phyloP scores from a whole-genome alignment of 2,888 invertebrate species.

The Melikaiella ostensackeni region DNA sequence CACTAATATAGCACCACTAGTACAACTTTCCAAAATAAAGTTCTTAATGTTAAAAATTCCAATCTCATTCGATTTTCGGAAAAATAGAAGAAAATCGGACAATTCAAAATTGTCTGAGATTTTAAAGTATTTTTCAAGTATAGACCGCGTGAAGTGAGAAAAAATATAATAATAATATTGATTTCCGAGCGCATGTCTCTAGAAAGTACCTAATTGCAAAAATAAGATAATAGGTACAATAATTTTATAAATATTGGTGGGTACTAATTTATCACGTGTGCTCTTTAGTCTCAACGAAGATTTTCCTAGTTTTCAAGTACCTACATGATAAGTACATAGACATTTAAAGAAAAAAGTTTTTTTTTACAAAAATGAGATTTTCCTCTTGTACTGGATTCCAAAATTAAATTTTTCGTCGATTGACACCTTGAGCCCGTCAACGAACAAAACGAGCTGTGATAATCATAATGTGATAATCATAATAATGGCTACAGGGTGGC shows the following conservation, averaged over 20 bases:
- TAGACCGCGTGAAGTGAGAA: background rate
- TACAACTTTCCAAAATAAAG: background rate
- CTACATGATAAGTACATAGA: constrained; percentile 15
- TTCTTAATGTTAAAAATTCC: background rate
- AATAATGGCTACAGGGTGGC: no score
- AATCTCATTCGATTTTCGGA: background rate
- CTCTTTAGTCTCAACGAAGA: constrained; percentile 7
- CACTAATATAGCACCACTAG: background rate
- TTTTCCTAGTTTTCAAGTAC: constrained; percentile 4
- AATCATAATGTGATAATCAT: no score
- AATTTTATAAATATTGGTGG: constrained; percentile 23
- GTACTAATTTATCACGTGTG: constrained; percentile 16
- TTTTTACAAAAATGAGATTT: constrained; percentile 29
- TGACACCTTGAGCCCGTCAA: constrained; percentile 40
- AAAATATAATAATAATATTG: background rate
- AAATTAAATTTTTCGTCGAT: constrained; percentile 48
- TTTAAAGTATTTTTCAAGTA: constrained; percentile 16
- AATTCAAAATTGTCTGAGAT: background rate
- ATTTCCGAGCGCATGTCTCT: background rate
- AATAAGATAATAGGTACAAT: constrained; percentile 3
- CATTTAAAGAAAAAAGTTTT: background rate
- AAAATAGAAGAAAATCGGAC: background rate
- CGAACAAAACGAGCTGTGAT: no score
- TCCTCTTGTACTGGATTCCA: constrained; percentile 40
- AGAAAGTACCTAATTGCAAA: constrained; percentile 2